phyloP scores from a whole-genome alignment of 2,113 vertebrate genomes.

The Apteryx mantelli region DNA sequence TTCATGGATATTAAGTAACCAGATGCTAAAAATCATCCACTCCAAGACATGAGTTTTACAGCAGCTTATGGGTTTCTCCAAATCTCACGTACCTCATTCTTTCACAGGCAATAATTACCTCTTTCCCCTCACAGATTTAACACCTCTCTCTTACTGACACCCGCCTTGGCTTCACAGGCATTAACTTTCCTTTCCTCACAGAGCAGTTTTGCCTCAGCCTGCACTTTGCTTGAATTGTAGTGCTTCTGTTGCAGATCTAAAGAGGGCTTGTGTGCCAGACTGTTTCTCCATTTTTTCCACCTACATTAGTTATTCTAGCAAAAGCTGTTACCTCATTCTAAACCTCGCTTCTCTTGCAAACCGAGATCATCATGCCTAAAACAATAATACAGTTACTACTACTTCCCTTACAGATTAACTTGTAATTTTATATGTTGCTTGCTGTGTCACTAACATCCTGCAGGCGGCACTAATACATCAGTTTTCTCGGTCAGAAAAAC shows the following conservation, averaged over 20 bases:
- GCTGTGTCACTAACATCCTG: not conserved
- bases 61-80: not conserved
- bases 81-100: not conserved
- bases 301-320: not conserved
- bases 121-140: not conserved
- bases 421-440: not conserved
- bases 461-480: conserved; percentile 47
- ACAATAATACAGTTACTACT: not conserved
- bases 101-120: not conserved
- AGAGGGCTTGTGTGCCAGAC: accelerated
- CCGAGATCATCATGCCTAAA: not conserved
- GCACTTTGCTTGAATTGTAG: not conserved
- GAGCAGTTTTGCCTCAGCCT: not conserved
- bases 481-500: not conserved
- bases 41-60: not conserved
- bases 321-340: not conserved
- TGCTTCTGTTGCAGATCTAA: not conserved
- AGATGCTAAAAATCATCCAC: not conserved
- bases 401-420: accelerated
- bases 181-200: not conserved
- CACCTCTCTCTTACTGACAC: not conserved
- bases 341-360: not conserved
- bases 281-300: not conserved
- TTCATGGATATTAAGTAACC: not conserved
- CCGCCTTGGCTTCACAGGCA: accelerated